A percentile compares a stretch with the other conserved stretches of the same genome.
Evolutionary conservation across 2,113 vertebrate genomes (phyloP).

Genomic region (Perccottus glenii): DNA sequence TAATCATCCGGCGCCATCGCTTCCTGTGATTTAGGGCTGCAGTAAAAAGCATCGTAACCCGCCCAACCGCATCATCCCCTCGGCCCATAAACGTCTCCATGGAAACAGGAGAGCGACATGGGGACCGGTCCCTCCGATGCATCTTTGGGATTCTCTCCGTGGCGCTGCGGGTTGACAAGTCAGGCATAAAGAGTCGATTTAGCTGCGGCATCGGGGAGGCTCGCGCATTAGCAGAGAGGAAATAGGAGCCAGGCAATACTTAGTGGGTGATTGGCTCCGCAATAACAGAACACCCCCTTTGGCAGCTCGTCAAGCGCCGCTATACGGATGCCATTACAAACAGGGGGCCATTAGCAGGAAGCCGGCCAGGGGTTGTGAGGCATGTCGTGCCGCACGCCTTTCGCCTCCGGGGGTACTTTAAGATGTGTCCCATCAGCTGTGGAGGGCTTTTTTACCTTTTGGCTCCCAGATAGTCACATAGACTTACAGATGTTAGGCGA

Average conservation of each 20-base stretch:
- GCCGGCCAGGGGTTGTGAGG: conserved; percentile 55
- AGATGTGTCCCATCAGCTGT: conserved; percentile 46
- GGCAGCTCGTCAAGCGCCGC: conserved; percentile 69
- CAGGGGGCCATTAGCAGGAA: conserved; percentile 65
- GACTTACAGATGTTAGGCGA: background rate
- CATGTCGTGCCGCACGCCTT: conserved; percentile 47
- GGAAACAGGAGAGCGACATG: conserved; percentile 53
- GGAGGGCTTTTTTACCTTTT: conserved; percentile 2
- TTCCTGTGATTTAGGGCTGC: conserved; percentile 63
- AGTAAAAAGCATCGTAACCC: conserved; percentile 57
- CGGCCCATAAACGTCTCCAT: conserved; percentile 58
- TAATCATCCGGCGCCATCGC: conserved; percentile 63
- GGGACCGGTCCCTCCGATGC: conserved; percentile 44
- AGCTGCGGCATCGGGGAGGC: conserved; percentile 70
- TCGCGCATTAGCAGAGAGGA: conserved; percentile 72
- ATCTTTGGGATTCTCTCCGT: conserved; percentile 66
- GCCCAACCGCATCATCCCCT: conserved; percentile 42
- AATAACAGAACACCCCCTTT: conserved; percentile 76
- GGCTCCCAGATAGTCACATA: background rate
- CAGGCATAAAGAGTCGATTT: conserved; percentile 78
- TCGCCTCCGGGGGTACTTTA: conserved; percentile 36
- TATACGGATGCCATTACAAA: conserved; percentile 73
- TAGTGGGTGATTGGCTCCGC: conserved; percentile 78
- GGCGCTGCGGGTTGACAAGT: conserved; percentile 65
- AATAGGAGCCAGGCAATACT: conserved; percentile 75